Base-by-base conservation (phyloP, 2,888 invertebrate species). In the Helicoverpa assulta region DNA sequence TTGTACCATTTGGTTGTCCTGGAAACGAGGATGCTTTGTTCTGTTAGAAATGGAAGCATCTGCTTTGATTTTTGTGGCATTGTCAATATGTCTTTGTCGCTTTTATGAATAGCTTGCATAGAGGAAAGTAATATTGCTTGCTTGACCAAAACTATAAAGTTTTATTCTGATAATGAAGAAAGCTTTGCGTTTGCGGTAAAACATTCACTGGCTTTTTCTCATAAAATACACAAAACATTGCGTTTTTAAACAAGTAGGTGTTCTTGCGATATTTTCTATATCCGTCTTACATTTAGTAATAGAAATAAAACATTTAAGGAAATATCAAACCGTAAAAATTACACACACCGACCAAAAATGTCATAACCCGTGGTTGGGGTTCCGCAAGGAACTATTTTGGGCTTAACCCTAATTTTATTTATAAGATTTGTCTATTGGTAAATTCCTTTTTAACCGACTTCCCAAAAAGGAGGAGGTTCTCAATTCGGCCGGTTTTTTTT, bases 1-100 rank as follows among this genome's bases (percentile, higher is more conserved):
- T 75, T 62, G 71, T 29, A 47, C 21, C 50, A 56, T 63, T 55
- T 59, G 3, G 62, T 14, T 18, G 62, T 67, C 50, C 53, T 67
- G 51, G 26, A 33, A 37, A 21, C 14, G 60, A 50, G 61, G 21
- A 14, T 5, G 40, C 8, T 33, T 5, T 7, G 19, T 71, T 51
- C 40, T 18, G 29, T 66, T 60, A 3, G 21, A 37, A 58, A 43
- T 33, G 6, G 1, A 52, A 1, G 8, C 16, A 19, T 37, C 16
- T 21, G 19, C 8, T 12, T 33, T 21, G 2, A 18, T 47, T 65
- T 43, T 33, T 21, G 2, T 12, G 2, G 18, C 4, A 19, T n/a
- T 47, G 47, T n/a, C n/a, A 16, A 1, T 47, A 14, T 40, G n/a
- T 40, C 37, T 37, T 10, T 14, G 40, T 2, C n/a, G 16, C 16